phyloP scores from a whole-genome alignment of 1,140 invertebrate species.

The Achatina immaculata region DNA sequence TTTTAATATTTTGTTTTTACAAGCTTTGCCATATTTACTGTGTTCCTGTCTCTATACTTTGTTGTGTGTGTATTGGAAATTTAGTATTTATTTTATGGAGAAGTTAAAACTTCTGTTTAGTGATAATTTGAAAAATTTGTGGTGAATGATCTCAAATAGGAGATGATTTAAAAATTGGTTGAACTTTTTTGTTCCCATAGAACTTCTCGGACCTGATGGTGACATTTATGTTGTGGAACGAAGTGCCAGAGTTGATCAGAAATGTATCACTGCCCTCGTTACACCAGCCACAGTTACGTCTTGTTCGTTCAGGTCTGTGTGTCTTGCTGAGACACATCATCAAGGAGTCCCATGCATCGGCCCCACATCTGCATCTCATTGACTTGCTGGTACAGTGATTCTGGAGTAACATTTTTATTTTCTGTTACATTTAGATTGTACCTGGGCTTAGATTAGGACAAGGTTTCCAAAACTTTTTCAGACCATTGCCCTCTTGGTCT shows the following conservation, averaged over 20 bases:
- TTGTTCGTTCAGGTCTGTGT: conserved; percentile 60
- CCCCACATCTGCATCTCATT: conserved; percentile 41
- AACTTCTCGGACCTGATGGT: not conserved
- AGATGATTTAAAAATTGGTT: not conserved
- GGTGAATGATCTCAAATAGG: too few species aligned
- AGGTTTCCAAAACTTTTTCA: too few species aligned
- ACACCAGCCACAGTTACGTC: conserved; percentile 37
- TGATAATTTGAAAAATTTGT: too few species aligned
- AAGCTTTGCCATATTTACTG: too few species aligned
- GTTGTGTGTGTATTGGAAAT: too few species aligned
- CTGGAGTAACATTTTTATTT: too few species aligned
- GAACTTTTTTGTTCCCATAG: not conserved
- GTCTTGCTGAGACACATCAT: conserved; percentile 56
- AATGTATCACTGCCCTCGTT: conserved; percentile 54
- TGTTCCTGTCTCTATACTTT: too few species aligned
- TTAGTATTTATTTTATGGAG: too few species aligned
- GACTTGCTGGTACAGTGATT: conserved; percentile 54
- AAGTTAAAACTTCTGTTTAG: too few species aligned
- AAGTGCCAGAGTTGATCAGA: conserved; percentile 34
- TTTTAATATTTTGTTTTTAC: too few species aligned
- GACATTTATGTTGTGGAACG: conserved; percentile 9
- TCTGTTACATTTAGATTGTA: not conserved
- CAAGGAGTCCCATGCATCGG: conserved; percentile 41
- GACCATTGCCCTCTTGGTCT: too few species aligned
- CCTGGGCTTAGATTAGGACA: too few species aligned